Evolutionary conservation across 2,113 vertebrate genomes (phyloP).

Genomic region (Corythornis madagascariensis): DNA sequence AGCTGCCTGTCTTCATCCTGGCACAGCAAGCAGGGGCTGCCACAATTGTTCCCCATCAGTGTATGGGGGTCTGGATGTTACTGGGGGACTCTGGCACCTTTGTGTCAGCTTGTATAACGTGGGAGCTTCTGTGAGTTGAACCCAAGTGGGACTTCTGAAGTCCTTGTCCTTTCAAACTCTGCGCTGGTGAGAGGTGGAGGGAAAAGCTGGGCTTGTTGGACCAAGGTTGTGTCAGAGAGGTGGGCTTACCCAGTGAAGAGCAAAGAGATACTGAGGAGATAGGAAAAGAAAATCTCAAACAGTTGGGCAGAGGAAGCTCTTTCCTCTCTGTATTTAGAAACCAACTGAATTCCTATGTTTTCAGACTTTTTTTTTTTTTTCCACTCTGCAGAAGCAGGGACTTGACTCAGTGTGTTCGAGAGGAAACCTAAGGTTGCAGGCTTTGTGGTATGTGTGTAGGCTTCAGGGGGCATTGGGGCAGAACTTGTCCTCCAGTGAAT

Average conservation of each 20-base stretch:
- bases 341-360: background rate
- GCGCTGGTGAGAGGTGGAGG: background rate
- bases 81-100: background rate
- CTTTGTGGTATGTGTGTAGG: background rate
- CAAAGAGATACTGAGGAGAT: background rate
- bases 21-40: background rate
- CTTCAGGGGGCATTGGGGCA: constrained; percentile 23
- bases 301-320: background rate
- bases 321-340: background rate
- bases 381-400: background rate
- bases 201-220: background rate
- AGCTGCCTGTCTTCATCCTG: background rate
- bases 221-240: background rate
- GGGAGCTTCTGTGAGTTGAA: background rate
- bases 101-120: background rate
- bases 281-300: background rate
- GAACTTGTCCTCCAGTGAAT: background rate
- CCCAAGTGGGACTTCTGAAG: background rate
- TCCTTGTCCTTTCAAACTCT: background rate
- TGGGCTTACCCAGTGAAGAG: background rate
- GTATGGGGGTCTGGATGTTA: background rate
- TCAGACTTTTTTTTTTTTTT: background rate
- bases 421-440: background rate
- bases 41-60: background rate
- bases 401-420: background rate